Base-by-base conservation (phyloP, 2,113 vertebrate species). In the Ranitomeya variabilis region DNA sequence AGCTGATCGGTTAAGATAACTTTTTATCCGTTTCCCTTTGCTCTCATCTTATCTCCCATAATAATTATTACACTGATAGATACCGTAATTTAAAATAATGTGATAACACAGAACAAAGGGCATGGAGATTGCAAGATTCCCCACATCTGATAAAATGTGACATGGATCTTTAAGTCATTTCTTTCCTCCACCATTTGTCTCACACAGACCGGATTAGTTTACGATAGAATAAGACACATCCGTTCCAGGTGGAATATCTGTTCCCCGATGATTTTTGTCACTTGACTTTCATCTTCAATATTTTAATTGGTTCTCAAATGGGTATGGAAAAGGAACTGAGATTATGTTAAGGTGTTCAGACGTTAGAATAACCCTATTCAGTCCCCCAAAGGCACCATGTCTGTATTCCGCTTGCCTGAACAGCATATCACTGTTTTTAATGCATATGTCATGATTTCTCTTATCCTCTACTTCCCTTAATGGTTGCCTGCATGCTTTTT, bases 401-500 rank as follows among this genome's bases (percentile, higher is more conserved):
- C 82, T 85, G 82, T 55, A 78, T 93, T 91, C 92, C 91, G 90
- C 90, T 91, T 94, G 92, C 92, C 18, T 91, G 89, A 90, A 90
- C 91, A 91, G 88, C 91, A 93, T 93, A 93, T 94, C 92, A 92
- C 37, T 82, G 91, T 89, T 85, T 92, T 93, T 95, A 94, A 95
- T 93, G 94, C 93, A 94, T 90, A 91, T 92, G 92, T 91, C 93
- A 92, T 95, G 81, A 94, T 94, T 95, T 96, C 96, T 95, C 94
- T 89, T 85, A 89, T 89, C 87, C 87, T 64, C 60, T 79, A 69
- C 87, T 79, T 79, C 74, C 81, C 87, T 89, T 89, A 59, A 93
- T 94, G 93, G 96, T 92, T 96, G 90, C 94, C 94, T 95, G 95
- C 94, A 67, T 69, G 87, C 94, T 93, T 94, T 94, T 93, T 93